These are phyloP conservation scores for Echeneis naucrates DNA, from an alignment of 2,797 vertebrate genomes.

Conservation along the genomic window DNA sequence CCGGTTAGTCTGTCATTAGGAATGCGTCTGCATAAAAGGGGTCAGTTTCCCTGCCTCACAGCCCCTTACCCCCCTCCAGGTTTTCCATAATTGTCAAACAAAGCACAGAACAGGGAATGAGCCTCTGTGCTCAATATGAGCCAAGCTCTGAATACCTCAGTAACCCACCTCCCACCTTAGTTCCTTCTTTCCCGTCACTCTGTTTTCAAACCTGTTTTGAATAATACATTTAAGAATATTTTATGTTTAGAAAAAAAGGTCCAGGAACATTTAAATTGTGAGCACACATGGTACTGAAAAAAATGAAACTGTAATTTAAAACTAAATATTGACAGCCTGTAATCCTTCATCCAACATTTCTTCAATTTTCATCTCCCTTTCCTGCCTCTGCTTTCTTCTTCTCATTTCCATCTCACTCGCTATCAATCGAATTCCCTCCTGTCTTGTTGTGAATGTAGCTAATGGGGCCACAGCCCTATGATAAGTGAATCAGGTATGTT, in stretches of 20 bases:
- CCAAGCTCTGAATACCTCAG: constrained; percentile 25
- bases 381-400: constrained; percentile 13
- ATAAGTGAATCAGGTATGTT: constrained; percentile 79
- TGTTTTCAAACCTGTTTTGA: constrained; percentile 34
- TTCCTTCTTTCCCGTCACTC: constrained; percentile 14
- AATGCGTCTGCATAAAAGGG: constrained; percentile 59
- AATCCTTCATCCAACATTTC: constrained; percentile 19
- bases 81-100: constrained; percentile 62
- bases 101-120: constrained; percentile 39
- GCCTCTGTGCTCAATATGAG: constrained; percentile 30
- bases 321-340: not conserved
- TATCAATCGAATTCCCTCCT: constrained; percentile 28
- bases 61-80: constrained; percentile 45
- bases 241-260: no score
- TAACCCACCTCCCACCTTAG: constrained; percentile 7
- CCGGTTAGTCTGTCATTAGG: constrained; percentile 56
- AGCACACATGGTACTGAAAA: constrained; percentile 8
- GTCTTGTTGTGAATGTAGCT: constrained; percentile 53
- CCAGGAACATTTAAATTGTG: constrained; percentile 7
- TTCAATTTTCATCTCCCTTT: constrained; percentile 1
- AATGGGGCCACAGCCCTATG: constrained; percentile 61
- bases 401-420: constrained; percentile 2
- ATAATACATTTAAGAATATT: no score
- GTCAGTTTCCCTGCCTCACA: constrained; percentile 50
- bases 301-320: constrained; percentile 1